Percentiles rank a stretch among this genome's conserved stretches.
Evolutionary conservation across 1,140 invertebrate genomes (phyloP).

Genomic region (Brachionus koreanus): DNA sequence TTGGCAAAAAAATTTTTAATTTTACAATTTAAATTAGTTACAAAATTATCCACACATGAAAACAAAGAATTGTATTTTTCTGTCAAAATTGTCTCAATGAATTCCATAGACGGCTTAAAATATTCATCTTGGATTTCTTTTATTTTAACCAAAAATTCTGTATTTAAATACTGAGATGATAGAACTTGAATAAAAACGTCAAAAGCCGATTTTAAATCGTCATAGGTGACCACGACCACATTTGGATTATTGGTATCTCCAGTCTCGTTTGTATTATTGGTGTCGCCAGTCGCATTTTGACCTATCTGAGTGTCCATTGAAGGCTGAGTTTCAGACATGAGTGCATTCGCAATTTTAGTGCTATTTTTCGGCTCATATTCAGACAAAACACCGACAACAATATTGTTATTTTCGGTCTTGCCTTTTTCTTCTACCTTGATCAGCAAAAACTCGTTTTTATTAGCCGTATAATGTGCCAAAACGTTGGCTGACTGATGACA

Average conservation of each 20-base stretch:
- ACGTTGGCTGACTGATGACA: slow-evolving; percentile 43
- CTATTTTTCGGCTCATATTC: slow-evolving; percentile 41
- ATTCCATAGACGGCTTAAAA: slow-evolving; percentile 41
- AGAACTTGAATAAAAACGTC: slow-evolving; percentile 38
- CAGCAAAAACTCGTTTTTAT: slow-evolving; percentile 27
- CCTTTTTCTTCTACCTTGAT: slow-evolving; percentile 43
- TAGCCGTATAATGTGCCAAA: slow-evolving; percentile 29
- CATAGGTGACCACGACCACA: slow-evolving; percentile 37
- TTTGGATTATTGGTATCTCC: neutral
- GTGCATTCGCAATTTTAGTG: neutral
- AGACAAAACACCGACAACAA: slow-evolving; percentile 18
- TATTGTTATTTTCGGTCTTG: slow-evolving; percentile 42
- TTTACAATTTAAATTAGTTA: slow-evolving; percentile 23
- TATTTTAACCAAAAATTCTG: slow-evolving; percentile 37
- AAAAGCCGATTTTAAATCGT: slow-evolving; percentile 38
- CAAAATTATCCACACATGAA: slow-evolving; percentile 1
- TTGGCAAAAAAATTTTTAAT: slow-evolving; percentile 9
- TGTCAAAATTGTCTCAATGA: slow-evolving; percentile 37
- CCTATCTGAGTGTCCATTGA: neutral
- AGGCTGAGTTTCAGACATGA: neutral
- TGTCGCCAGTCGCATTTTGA: neutral
- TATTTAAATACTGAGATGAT: slow-evolving; percentile 32
- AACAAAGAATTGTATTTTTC: slow-evolving; percentile 39
- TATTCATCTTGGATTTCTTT: slow-evolving; percentile 43
- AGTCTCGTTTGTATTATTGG: neutral